Conservation (phyloP, 2,797 vertebrate genomes). For the Danio kyathit region DNA sequence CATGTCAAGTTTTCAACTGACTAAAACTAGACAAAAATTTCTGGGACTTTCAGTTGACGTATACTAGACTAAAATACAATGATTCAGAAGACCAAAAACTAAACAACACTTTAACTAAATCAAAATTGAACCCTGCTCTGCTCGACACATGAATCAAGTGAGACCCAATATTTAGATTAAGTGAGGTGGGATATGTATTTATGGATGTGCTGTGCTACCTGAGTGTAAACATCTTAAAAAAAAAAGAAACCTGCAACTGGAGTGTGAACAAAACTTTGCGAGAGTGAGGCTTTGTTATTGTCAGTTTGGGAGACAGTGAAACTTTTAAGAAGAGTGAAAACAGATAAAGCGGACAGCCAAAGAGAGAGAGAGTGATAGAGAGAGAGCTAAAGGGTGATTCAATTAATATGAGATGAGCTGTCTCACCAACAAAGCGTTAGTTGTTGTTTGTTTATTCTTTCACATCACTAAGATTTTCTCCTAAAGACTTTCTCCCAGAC, state of each 20-base stretch:
- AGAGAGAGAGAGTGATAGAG: background rate
- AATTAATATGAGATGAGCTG: conserved; percentile 33
- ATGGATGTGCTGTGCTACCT: background rate
- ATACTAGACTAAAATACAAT: too few species aligned
- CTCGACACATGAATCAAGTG: conserved; percentile 8
- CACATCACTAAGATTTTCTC: conserved; percentile 16
- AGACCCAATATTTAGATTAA: conserved; percentile 28
- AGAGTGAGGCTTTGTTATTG: conserved; percentile 26
- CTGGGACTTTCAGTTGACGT: too few species aligned
- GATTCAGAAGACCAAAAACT: too few species aligned
- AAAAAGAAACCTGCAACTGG: conserved; percentile 19
- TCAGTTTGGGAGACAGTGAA: conserved; percentile 27
- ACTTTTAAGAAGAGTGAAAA: conserved; percentile 28
- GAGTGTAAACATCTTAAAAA: conserved; percentile 34
- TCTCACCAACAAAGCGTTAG: conserved; percentile 31
- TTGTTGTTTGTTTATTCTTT: conserved; percentile 24
- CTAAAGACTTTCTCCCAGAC: conserved; percentile 15
- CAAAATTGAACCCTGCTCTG: background rate
- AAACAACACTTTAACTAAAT: too few species aligned
- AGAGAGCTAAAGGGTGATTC: conserved; percentile 23
- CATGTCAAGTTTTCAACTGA: too few species aligned
- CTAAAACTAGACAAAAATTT: too few species aligned
- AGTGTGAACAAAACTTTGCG: conserved; percentile 19
- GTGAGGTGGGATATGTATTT: conserved; percentile 30
- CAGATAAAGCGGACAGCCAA: conserved; percentile 19